A percentile compares a stretch with the other conserved stretches of the same genome.
Evolutionary conservation across 2,888 invertebrate species (phyloP).

Genomic region (Lasioglossum oenotherae): DNA sequence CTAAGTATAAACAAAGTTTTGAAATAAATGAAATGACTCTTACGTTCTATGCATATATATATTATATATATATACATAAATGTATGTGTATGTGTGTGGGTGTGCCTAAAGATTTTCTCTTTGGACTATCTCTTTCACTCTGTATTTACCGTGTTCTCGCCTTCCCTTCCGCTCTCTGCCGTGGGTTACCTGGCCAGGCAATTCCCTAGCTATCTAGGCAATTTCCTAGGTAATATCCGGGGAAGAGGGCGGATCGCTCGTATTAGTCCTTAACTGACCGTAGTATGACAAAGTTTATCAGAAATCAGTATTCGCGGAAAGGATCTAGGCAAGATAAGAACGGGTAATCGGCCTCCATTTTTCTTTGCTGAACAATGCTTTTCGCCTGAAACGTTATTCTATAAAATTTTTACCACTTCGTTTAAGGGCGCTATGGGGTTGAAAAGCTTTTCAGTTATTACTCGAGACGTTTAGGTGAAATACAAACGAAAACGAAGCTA

Average conservation of each 20-base stretch:
- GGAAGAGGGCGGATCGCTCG: constrained; percentile 48
- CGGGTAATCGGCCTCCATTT: background rate
- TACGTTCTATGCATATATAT: constrained; percentile 66
- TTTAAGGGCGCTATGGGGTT: background rate
- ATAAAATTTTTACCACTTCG: background rate
- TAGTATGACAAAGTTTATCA: background rate
- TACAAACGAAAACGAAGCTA: background rate
- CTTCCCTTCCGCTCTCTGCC: constrained; percentile 55
- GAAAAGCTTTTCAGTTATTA: background rate
- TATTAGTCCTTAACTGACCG: constrained; percentile 49
- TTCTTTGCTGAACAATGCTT: background rate
- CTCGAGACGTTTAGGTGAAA: background rate
- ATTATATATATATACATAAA: constrained; percentile 70
- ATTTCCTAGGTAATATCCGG: constrained; percentile 45
- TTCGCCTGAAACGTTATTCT: background rate
- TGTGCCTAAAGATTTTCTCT: constrained; percentile 73
- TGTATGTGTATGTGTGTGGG: constrained; percentile 73
- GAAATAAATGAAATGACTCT: constrained; percentile 56
- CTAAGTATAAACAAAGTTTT: constrained; percentile 52
- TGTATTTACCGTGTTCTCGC: constrained; percentile 61
- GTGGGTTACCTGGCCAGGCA: constrained; percentile 39
- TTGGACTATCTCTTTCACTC: constrained; percentile 69
- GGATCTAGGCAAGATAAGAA: background rate
- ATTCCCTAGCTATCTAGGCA: constrained; percentile 6
- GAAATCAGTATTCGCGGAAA: background rate